Evolutionary conservation across 2,888 invertebrate species (phyloP).

Genomic region (Leptinotarsa tumamoca): DNA sequence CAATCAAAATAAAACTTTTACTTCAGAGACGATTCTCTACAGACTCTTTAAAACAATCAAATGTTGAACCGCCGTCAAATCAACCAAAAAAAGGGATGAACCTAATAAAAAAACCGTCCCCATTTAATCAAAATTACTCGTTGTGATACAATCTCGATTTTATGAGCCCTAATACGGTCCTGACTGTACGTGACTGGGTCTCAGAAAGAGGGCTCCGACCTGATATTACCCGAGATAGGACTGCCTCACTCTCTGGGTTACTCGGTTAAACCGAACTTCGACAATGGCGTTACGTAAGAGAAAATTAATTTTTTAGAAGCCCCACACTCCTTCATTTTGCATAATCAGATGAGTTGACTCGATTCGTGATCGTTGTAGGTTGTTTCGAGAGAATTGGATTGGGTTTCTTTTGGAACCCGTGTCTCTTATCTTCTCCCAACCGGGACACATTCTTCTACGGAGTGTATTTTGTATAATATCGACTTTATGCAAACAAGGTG

Average conservation of each 20-base stretch:
- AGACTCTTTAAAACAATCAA: background rate
- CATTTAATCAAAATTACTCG: conserved; percentile 28
- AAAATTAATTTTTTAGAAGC: conserved; percentile 39
- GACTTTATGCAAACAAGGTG: background rate
- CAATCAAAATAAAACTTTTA: background rate
- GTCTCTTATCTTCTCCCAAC: conserved; percentile 13
- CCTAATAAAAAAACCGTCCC: conserved; percentile 22
- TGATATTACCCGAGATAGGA: conserved; percentile 35
- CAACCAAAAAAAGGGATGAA: conserved; percentile 8
- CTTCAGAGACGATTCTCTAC: background rate
- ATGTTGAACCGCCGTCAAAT: background rate
- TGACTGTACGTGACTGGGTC: conserved; percentile 37
- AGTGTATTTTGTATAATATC: background rate
- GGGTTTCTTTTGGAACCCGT: conserved; percentile 5
- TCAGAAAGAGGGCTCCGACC: conserved; percentile 30
- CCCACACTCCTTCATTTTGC: conserved; percentile 30
- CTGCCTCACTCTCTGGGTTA: conserved; percentile 34
- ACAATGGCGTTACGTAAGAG: conserved; percentile 33
- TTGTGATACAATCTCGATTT: conserved; percentile 28
- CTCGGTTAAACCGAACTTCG: conserved; percentile 29
- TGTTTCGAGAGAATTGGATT: conserved; percentile 25
- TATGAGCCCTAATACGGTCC: conserved; percentile 30
- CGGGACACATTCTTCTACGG: background rate
- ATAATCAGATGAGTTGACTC: conserved; percentile 38
- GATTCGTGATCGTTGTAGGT: conserved; percentile 25